Evolutionary conservation across 2,113 vertebrate genomes (phyloP).

Genomic region (Sterrhoptilus dennistouni): DNA sequence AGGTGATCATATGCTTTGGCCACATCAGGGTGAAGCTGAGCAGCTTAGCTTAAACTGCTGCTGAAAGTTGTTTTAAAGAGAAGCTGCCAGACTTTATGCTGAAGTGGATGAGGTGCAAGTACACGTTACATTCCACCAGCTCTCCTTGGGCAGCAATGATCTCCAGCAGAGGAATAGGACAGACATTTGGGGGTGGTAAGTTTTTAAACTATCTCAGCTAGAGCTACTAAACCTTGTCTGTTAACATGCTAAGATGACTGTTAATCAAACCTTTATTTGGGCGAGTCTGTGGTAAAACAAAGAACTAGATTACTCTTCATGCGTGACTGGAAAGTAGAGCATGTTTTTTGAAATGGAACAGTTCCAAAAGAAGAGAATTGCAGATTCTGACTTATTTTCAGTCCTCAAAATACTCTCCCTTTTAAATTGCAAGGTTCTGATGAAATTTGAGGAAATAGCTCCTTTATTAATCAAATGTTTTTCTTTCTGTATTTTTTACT

Average conservation of each 20-base stretch:
- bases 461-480: constrained; percentile 57
- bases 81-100: constrained; percentile 51
- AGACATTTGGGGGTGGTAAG: constrained; percentile 53
- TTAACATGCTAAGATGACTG: constrained; percentile 47
- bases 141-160: constrained; percentile 41
- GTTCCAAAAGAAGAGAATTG: constrained; percentile 45
- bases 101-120: constrained; percentile 52
- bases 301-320: constrained; percentile 1
- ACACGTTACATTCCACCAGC: constrained; percentile 26
- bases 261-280: constrained; percentile 40
- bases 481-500: constrained; percentile 57
- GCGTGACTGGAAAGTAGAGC: constrained; percentile 2
- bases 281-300: constrained; percentile 24
- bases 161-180: constrained; percentile 31
- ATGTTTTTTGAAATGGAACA: constrained; percentile 23
- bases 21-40: constrained; percentile 33
- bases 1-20: constrained; percentile 46
- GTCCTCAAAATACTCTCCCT: not conserved
- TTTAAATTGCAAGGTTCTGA: constrained; percentile 24
- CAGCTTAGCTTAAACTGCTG: constrained; percentile 24
- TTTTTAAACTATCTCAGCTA: constrained; percentile 43
- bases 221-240: constrained; percentile 38
- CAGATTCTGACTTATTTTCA: constrained; percentile 41
- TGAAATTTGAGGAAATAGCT: constrained; percentile 59
- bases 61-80: constrained; percentile 36